Percentiles rank a stretch among this genome's conserved stretches.
phyloP scores from a whole-genome alignment of 2,113 vertebrate species.

The Tapirus terrestris region DNA sequence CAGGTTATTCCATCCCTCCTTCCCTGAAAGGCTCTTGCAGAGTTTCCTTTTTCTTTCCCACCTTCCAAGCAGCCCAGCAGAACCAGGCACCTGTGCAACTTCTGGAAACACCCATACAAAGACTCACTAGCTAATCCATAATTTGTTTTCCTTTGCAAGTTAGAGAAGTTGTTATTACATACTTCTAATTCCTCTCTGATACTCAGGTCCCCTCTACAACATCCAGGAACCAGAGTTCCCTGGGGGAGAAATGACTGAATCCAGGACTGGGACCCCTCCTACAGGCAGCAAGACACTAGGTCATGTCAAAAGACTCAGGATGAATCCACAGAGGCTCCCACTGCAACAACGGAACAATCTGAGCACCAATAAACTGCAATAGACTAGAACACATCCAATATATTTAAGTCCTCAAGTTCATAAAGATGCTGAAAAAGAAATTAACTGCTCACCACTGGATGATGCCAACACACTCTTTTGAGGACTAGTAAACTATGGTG shows the following conservation, averaged over 20 bases:
- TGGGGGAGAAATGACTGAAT: not conserved
- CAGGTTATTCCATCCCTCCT: not conserved
- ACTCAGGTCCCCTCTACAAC: too few species aligned
- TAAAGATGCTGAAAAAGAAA: not conserved
- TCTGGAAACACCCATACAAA: not conserved
- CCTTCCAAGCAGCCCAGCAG: accelerated
- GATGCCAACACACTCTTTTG: not conserved
- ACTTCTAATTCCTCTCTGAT: not conserved
- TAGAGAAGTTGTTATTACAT: not conserved
- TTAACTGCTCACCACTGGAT: accelerated
- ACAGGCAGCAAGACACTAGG: not conserved
- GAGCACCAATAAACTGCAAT: accelerated
- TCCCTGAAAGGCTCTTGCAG: not conserved
- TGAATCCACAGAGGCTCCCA: not conserved
- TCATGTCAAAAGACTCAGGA: not conserved
- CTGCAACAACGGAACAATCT: not conserved
- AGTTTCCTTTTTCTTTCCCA: not conserved
- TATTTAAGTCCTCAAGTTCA: not conserved
- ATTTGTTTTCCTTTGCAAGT: not conserved
- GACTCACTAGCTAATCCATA: accelerated
- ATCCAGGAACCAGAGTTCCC: not conserved
- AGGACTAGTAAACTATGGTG: not conserved
- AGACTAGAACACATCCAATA: accelerated
- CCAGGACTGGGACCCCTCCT: not conserved
- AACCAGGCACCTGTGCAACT: not conserved